phyloP scores from a whole-genome alignment of 2,888 invertebrate genomes.

The Drosophila suboccidentalis region DNA sequence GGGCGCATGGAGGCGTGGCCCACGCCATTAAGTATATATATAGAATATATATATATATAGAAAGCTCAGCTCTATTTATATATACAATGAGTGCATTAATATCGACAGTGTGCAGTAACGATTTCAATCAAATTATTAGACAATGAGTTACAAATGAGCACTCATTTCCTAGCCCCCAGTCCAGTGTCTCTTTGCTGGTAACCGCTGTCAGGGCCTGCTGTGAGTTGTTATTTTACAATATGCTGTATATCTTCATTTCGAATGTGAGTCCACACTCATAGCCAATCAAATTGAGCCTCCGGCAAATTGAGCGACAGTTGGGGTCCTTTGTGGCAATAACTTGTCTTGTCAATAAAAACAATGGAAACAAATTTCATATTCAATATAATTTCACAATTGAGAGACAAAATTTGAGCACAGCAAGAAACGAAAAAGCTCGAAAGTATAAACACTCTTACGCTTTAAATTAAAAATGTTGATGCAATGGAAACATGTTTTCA shows the following conservation, averaged over 20 bases:
- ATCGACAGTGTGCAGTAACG: not conserved
- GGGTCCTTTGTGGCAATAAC: conserved; percentile 25
- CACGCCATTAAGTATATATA: too few species aligned
- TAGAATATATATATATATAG: too few species aligned
- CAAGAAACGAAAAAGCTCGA: conserved; percentile 5
- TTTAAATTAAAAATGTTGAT: not conserved
- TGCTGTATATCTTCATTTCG: conserved; percentile 39
- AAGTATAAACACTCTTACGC: not conserved
- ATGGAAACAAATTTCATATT: conserved; percentile 59
- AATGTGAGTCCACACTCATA: conserved; percentile 27
- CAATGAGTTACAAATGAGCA: conserved; percentile 3
- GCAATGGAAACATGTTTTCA: not conserved
- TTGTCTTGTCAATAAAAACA: conserved; percentile 57
- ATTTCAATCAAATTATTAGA: conserved; percentile 1
- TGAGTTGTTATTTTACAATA: conserved; percentile 59
- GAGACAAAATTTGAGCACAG: conserved; percentile 27
- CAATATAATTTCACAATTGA: conserved; percentile 52
- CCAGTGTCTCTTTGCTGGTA: not conserved
- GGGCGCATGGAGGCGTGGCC: too few species aligned
- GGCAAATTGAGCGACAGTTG: conserved; percentile 44
- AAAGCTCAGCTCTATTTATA: too few species aligned
- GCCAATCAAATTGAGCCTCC: conserved; percentile 39
- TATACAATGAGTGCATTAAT: not conserved
- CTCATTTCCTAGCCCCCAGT: not conserved
- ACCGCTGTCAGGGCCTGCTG: not conserved